Base-by-base conservation (phyloP, 1,140 invertebrate species). In the Steinernema khuongi region DNA sequence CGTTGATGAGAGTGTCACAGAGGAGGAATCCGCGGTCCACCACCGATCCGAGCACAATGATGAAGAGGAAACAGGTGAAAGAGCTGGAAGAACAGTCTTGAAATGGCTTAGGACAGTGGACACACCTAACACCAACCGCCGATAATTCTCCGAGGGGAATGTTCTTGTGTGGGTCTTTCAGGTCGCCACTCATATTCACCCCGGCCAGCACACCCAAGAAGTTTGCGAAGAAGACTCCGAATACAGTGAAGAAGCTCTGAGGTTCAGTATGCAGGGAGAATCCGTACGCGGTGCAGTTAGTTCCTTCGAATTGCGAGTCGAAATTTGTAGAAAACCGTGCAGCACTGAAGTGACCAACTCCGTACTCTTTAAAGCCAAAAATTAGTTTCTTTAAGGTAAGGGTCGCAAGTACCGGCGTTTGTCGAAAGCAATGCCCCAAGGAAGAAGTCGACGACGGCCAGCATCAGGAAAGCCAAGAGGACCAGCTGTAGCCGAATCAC, bases 121-220 rank as follows among this genome's bases (percentile, higher is more conserved):
- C 82, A 85, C 88, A 92, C 90, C 91, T 92, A 43, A 91, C 92
- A 70, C 91, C 90, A 74, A 97, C 90, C 67, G 95, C 93, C 31
- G 93, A 91, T 30, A 97, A 86, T 1, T 94, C 96, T 36, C 95
- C 95, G 86, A 92, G 92, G 1, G 94, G 94, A 83, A 97, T 97
- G 86, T 95, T 93, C 50, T 90, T 90, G 14, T 92, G 92, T 0
- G 95, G 94, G 81, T 94, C 91, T 72, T 90, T 90, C 44, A 98
- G 88, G 87, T 98, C 94, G 17, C 94, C 94, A 86, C 93, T 95
- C 94, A 98, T 97, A 85, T 97, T 97, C 77, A 97, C 87, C n/a
- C 81, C 79, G 50, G 94, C 93, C 73, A 97, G 88, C 67, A 97
- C 92, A 29, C 94, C 94, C 72, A 93, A 92, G 70, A 96, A 90